Conservation (phyloP, 1,140 invertebrate species). For the Caerostris darwini region DNA sequence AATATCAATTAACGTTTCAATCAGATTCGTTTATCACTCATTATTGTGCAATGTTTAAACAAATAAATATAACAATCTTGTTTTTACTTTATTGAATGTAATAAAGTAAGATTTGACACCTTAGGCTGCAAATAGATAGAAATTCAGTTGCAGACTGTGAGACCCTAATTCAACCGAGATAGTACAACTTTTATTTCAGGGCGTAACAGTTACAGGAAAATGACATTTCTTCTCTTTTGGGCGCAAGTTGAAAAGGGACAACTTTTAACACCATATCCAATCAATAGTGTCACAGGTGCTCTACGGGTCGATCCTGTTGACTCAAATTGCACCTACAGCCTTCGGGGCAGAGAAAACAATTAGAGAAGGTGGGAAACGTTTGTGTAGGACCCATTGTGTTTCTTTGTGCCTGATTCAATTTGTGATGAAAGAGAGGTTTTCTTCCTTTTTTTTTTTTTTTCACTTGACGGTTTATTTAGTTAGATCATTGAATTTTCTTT, state of each 20-base stretch:
- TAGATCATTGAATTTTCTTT: not conserved
- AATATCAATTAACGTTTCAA: no score
- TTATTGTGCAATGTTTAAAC: no score
- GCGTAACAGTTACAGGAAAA: not conserved
- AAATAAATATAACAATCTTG: no score
- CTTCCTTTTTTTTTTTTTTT: not conserved
- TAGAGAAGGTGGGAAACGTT: not conserved
- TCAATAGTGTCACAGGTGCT: slow-evolving; percentile 66
- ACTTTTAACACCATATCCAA: not conserved
- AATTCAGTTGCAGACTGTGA: not conserved
- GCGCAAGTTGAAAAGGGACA: not conserved
- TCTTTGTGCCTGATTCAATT: slow-evolving; percentile 42
- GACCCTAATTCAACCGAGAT: not conserved
- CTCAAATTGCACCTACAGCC: slow-evolving; percentile 49
- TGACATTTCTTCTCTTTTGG: not conserved
- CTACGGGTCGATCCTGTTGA: slow-evolving; percentile 36
- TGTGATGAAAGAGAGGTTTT: not conserved
- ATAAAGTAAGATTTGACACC: no score
- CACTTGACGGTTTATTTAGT: slow-evolving; percentile 30
- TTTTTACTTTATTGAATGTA: no score
- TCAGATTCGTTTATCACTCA: no score
- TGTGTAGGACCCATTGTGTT: slow-evolving; percentile 49
- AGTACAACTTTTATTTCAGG: not conserved
- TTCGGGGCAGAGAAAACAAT: slow-evolving; percentile 54
- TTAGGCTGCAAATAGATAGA: no score